Percentiles rank a stretch among this genome's conserved stretches.
These are phyloP conservation scores for Cirrhinus molitorella DNA, from an alignment of 2,797 vertebrate genomes.

Conservation along the genomic window DNA sequence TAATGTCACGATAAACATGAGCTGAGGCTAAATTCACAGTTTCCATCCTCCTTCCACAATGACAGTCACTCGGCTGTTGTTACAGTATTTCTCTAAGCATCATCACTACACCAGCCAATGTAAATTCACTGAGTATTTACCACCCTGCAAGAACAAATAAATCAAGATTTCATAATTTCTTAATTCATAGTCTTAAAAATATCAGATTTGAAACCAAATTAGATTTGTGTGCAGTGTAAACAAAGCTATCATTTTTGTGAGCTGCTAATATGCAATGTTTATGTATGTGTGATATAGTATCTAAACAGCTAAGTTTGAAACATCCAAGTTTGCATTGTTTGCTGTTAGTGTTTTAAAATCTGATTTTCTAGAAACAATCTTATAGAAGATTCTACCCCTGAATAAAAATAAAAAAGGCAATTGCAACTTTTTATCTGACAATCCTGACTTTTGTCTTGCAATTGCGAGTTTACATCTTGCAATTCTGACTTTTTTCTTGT, in stretches of 20 bases:
- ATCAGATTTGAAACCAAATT: not conserved
- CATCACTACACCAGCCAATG: not conserved
- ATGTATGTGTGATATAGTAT: not conserved
- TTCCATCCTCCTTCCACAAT: not conserved
- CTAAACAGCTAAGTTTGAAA: not conserved
- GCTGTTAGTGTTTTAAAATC: not conserved
- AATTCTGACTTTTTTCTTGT: not conserved
- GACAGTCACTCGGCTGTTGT: not conserved
- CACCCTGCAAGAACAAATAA: not conserved
- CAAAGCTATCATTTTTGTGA: not conserved
- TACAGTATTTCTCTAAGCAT: not conserved
- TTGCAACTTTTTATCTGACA: not conserved
- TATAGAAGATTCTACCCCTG: not conserved
- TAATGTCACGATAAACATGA: not conserved
- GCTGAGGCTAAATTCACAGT: not conserved
- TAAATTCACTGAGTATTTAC: not conserved
- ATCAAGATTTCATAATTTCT: not conserved
- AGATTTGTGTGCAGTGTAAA: not conserved
- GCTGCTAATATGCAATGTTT: not conserved
- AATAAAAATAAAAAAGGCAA: not conserved
- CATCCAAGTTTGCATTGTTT: not conserved
- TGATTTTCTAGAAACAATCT: not conserved
- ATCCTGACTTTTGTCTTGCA: not conserved
- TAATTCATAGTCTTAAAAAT: not conserved
- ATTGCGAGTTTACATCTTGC: not conserved